phyloP scores from a whole-genome alignment of 1,140 invertebrate species.

The Belonocnema kinseyi region DNA sequence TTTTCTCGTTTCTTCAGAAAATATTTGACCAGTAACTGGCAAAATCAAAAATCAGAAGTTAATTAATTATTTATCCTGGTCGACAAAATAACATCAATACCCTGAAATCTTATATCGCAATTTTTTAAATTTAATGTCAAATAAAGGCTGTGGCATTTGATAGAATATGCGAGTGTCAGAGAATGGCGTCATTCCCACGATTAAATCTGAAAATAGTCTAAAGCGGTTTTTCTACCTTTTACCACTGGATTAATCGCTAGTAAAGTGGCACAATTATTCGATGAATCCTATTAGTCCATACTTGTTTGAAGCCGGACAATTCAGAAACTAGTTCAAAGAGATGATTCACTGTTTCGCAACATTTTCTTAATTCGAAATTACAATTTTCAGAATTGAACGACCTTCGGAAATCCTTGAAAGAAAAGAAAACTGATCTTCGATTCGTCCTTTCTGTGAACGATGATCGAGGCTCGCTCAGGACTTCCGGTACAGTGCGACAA shows the following conservation, averaged over 20 bases:
- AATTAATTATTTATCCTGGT: no score
- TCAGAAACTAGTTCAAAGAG: constrained; percentile 20
- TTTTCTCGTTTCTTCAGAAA: no score
- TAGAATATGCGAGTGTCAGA: constrained; percentile 37
- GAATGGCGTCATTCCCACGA: constrained; percentile 34
- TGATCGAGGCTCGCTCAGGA: constrained; percentile 51
- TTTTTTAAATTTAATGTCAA: no score
- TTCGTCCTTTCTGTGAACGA: constrained; percentile 65
- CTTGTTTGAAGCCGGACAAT: not conserved
- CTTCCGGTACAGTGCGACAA: constrained; percentile 56
- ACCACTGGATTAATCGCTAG: not conserved
- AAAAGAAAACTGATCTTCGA: constrained; percentile 61
- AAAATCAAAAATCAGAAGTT: no score
- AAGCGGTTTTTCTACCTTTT: constrained; percentile 52
- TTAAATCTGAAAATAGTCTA: constrained; percentile 39
- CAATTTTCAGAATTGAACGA: constrained; percentile 59
- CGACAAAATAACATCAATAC: no score
- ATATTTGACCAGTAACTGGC: no score
- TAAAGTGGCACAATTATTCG: not conserved
- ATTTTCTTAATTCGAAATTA: not conserved
- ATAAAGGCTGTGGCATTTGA: constrained; percentile 33
- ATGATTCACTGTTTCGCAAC: not conserved
- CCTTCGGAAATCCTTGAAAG: constrained; percentile 62
- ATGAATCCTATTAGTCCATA: constrained; percentile 22
- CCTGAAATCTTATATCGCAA: no score